phyloP scores from a whole-genome alignment of 2,797 vertebrate genomes.

The Clangula hyemalis region DNA sequence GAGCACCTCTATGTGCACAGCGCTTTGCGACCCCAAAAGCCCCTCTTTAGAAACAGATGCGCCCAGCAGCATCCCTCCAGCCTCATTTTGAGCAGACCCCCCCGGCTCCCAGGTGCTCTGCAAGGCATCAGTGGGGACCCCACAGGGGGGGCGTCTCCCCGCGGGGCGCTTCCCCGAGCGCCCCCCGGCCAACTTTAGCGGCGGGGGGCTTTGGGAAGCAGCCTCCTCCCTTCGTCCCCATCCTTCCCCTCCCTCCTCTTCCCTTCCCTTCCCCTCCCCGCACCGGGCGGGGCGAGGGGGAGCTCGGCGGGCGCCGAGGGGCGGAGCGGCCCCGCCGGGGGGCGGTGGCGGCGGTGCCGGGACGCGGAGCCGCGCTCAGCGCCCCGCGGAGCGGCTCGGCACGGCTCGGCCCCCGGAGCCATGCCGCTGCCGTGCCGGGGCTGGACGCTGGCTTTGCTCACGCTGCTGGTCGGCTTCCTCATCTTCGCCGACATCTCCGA shows the following conservation, averaged over 20 bases:
- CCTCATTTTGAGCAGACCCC: too few relatives aligned
- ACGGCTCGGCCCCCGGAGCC: conserved; percentile 66
- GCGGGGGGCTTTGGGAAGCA: background rate
- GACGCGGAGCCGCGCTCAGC: conserved; percentile 21
- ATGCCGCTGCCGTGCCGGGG: conserved; percentile 88
- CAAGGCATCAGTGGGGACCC: background rate
- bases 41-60: background rate
- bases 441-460: conserved; percentile 88
- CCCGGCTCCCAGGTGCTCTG: too few relatives aligned
- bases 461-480: conserved; percentile 86
- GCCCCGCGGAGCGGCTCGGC: conserved; percentile 25
- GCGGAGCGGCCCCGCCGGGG: conserved; percentile 33
- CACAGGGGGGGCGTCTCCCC: background rate
- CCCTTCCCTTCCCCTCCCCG: background rate
- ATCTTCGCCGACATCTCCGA: conserved; percentile 90
- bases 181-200: background rate
- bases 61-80: too few relatives aligned
- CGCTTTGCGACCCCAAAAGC: background rate
- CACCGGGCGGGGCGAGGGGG: conserved; percentile 47
- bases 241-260: background rate
- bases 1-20: background rate
- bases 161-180: background rate
- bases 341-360: background rate
- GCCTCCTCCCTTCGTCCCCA: background rate
- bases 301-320: background rate